Percentiles rank a stretch among this genome's conserved stretches.
These are phyloP conservation scores for Notarius lentiginosus DNA, from an alignment of 2,113 vertebrate genomes.

Conservation along the genomic window DNA sequence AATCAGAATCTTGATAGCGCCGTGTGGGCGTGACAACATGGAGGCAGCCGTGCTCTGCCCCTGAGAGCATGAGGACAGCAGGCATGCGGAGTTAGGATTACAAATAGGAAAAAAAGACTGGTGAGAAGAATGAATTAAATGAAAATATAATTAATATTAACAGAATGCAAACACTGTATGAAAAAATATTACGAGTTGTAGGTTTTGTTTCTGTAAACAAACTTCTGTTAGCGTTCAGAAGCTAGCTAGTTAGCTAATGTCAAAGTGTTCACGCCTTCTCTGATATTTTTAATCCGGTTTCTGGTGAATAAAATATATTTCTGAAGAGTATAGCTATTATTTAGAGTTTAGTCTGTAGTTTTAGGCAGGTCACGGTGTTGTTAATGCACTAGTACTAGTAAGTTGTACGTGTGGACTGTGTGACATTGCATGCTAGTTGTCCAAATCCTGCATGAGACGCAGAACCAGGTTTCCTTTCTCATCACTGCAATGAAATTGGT, in stretches of 20 bases:
- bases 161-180: neutral
- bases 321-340: neutral
- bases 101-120: neutral
- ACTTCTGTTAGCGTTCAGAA: neutral
- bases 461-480: too few relatives aligned
- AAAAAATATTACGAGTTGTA: neutral
- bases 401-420: slow-evolving; percentile 2
- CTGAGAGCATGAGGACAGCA: slow-evolving; percentile 22
- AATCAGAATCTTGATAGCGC: neutral
- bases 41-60: slow-evolving; percentile 7
- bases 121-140: neutral
- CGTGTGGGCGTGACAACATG: slow-evolving; percentile 2
- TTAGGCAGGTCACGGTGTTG: neutral
- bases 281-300: neutral
- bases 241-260: slow-evolving; percentile 48
- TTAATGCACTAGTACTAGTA: neutral
- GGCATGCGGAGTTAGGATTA: neutral
- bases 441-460: neutral
- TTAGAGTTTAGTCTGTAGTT: neutral
- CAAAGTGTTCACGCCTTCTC: neutral
- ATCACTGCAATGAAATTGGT: too few relatives aligned
- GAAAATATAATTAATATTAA: too few relatives aligned
- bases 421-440: slow-evolving; percentile 42
- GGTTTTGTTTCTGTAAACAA: neutral
- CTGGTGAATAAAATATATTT: too few relatives aligned